A percentile compares a stretch with the other conserved stretches of the same genome.
Conservation (phyloP, 2,888 invertebrate species). For the Drosophila mimica region DNA sequence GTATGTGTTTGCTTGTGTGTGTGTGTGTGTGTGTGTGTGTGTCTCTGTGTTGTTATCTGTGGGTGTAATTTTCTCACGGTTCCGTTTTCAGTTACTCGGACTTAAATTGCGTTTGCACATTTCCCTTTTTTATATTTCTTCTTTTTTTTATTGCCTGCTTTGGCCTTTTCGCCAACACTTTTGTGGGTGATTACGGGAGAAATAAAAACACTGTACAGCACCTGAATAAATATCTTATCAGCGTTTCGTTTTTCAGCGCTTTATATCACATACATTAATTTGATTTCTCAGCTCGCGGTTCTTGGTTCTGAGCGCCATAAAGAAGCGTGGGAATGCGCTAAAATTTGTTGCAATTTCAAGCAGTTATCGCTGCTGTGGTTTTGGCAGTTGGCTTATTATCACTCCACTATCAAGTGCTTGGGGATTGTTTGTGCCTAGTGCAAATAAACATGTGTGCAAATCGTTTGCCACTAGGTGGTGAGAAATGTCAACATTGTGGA, state of each 20-base stretch:
- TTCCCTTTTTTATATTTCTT: conserved; percentile 48
- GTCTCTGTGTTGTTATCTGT: conserved; percentile 64
- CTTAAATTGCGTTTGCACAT: conserved; percentile 77
- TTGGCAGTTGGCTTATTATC: conserved; percentile 46
- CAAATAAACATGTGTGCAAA: conserved; percentile 54
- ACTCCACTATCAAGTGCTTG: conserved; percentile 69
- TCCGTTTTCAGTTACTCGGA: conserved; percentile 71
- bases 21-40: conserved; percentile 9
- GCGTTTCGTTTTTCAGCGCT: conserved; percentile 63
- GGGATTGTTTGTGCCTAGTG: conserved; percentile 45
- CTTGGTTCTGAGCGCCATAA: conserved; percentile 44
- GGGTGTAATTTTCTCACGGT: conserved; percentile 82
- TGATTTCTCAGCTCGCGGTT: conserved; percentile 55
- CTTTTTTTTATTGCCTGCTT: conserved; percentile 50
- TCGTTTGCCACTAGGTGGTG: conserved; percentile 55
- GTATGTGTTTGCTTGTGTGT: conserved; percentile 1
- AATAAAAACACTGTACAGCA: conserved; percentile 53
- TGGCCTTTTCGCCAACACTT: conserved; percentile 68
- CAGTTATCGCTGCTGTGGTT: conserved; percentile 25
- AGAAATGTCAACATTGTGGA: conserved; percentile 68
- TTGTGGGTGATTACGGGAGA: conserved; percentile 71
- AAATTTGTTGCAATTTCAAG: conserved; percentile 49
- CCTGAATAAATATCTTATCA: conserved; percentile 80
- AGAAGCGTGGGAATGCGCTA: conserved; percentile 74
- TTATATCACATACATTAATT: conserved; percentile 69